Base-by-base conservation (phyloP, 2,888 invertebrate species). In the Andrena bicolor region DNA sequence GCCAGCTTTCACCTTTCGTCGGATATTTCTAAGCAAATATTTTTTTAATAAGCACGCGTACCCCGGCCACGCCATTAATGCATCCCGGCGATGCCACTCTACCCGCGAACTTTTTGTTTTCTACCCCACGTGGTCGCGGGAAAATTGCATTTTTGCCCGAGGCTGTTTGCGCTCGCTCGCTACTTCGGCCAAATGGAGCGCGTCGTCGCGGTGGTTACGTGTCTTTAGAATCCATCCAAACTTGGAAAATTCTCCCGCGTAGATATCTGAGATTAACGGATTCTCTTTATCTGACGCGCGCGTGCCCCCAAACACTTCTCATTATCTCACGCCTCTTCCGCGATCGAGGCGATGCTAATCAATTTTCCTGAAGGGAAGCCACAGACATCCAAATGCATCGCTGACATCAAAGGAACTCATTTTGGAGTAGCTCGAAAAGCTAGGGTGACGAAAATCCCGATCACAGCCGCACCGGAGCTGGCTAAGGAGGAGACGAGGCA, bases 1-100 rank as follows among this genome's bases (percentile, higher is more conserved):
- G 88, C 88, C 86, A 83, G 82, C 84, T 88, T 89, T 89, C 88
- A 87, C 84, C 84, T 87, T 85, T 84, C 49, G 51, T 72, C 76
- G 66, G 72, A 87, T 87, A 83, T 80, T 87, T 88, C 78, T 83
- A 74, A 84, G 86, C 78, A 88, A 88, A 89, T 87, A 88, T 83
- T 83, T 87, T 85, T 85, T 85, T 86, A 88, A 84, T 88, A 86
- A 83, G 76, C 77, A 70, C 68, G 23, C 56, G 56, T 26, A 7
- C 49, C 16, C 48, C 23, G 28, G 20, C 60, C 16, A 41, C 23
- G 61, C 28, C 35, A n/a, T 64, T 69, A 73, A 49, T 13, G 26
- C 61, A n/a, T 5, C 56, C 7, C 35, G 28, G 26, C 26, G 5
- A 13, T 16, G 28, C 30, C 8, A n/a, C 30, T 61, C 32, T 32